Evolutionary conservation across 1,140 invertebrate genomes (phyloP).

Genomic region (Leptopilina clavipes): DNA sequence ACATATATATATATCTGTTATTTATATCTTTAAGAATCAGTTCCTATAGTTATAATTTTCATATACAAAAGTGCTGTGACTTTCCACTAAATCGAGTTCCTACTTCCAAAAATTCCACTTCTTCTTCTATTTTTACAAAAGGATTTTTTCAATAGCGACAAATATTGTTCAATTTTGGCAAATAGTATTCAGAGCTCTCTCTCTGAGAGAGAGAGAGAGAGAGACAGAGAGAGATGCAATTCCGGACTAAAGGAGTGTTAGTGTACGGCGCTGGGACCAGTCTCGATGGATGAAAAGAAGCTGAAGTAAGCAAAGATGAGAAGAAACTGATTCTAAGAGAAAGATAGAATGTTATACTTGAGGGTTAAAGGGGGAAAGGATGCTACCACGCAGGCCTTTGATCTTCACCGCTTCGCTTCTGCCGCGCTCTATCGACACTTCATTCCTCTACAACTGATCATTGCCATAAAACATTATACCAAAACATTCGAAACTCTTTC

Average conservation of each 20-base stretch:
- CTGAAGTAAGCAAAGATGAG: not conserved
- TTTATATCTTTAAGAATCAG: not conserved
- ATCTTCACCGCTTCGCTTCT: constrained; percentile 75
- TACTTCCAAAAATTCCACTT: too few relatives aligned
- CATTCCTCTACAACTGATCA: constrained; percentile 75
- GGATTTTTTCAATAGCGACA: too few relatives aligned
- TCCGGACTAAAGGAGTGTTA: constrained; percentile 40
- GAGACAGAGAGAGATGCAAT: constrained; percentile 32
- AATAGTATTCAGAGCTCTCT: too few relatives aligned
- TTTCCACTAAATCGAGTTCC: too few relatives aligned
- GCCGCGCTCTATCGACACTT: constrained; percentile 75
- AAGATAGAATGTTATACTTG: constrained; percentile 40
- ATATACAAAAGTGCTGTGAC: too few relatives aligned
- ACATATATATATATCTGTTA: not conserved
- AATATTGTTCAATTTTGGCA: too few relatives aligned
- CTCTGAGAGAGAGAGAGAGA: constrained; percentile 26
- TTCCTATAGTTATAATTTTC: too few relatives aligned
- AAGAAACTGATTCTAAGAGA: constrained; percentile 13
- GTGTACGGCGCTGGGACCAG: constrained; percentile 20
- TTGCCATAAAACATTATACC: constrained; percentile 74
- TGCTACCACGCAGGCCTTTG: constrained; percentile 72
- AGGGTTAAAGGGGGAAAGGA: constrained; percentile 13
- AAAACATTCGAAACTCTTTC: constrained; percentile 49
- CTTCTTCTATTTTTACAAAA: too few relatives aligned
- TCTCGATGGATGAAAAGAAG: constrained; percentile 32